phyloP scores from a whole-genome alignment of 2,113 vertebrate genomes.

The Pterocles gutturalis region DNA sequence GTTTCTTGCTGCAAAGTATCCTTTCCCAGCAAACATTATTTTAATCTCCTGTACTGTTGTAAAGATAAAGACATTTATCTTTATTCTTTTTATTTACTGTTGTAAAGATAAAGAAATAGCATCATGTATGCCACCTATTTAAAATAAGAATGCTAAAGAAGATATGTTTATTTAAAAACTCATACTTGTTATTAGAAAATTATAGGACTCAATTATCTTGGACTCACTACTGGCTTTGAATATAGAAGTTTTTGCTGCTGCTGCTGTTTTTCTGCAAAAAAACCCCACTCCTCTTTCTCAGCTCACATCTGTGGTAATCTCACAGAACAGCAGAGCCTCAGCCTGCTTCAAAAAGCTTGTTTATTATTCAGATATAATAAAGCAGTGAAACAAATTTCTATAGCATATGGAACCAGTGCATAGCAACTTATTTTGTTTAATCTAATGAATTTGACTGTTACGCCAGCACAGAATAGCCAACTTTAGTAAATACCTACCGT shows the following conservation, averaged over 20 bases:
- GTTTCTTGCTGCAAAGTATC: neutral
- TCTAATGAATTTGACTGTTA: neutral
- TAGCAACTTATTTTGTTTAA: neutral
- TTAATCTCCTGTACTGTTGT: neutral
- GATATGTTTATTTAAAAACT: constrained; percentile 1
- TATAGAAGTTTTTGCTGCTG: neutral
- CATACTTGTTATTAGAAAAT: neutral
- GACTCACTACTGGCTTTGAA: neutral
- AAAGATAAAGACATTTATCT: neutral
- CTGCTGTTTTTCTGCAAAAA: neutral
- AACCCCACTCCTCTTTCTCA: neutral
- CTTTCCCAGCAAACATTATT: neutral
- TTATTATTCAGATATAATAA: neutral
- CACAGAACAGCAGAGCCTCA: neutral
- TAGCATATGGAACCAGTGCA: neutral
- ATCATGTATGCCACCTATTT: neutral
- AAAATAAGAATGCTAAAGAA: neutral
- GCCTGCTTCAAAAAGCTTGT: neutral
- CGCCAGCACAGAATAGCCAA: neutral
- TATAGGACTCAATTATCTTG: neutral
- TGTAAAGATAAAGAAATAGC: neutral
- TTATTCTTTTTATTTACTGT: too few relatives aligned
- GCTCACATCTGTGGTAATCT: neutral
- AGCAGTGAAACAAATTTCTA: neutral
- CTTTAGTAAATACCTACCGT: neutral